These are phyloP conservation scores for Chaenogobius annularis DNA, from an alignment of 2,113 vertebrate genomes.

Conservation along the genomic window DNA sequence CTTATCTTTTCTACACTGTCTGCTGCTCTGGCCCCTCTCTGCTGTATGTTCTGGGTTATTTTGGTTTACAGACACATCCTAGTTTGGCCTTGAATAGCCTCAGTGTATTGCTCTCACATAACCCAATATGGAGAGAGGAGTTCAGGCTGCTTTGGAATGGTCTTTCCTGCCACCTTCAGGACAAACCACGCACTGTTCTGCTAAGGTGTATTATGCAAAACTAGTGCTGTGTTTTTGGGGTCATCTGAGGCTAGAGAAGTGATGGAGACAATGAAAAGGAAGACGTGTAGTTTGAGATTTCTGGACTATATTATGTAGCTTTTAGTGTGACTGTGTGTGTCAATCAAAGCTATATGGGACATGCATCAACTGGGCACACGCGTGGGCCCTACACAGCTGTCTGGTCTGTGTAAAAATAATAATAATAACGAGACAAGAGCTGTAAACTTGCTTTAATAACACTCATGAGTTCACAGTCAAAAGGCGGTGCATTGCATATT, in stretches of 20 bases:
- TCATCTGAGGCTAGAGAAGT: neutral
- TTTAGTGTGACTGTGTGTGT: neutral
- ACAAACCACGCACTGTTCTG: neutral
- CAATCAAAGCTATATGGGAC: constrained; percentile 17
- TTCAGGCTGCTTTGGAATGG: constrained; percentile 14
- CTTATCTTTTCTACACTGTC: constrained; percentile 21
- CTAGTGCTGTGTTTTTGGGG: neutral
- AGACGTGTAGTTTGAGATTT: neutral
- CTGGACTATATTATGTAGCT: neutral
- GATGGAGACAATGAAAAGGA: neutral
- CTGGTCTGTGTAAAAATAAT: constrained; percentile 7
- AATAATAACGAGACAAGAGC: constrained; percentile 52
- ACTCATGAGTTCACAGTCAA: constrained; percentile 62
- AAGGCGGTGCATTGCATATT: constrained; percentile 69
- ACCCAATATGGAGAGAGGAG: constrained; percentile 27
- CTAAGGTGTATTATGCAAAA: neutral
- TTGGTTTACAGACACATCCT: constrained; percentile 50
- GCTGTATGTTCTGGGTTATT: constrained; percentile 45
- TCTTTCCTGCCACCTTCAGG: constrained; percentile 56
- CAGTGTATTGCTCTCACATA: constrained; percentile 49
- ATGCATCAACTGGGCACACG: constrained; percentile 14
- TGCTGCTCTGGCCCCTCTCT: constrained; percentile 3
- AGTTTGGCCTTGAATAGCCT: constrained; percentile 60
- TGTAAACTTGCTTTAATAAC: constrained; percentile 62
- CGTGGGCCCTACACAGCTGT: constrained; percentile 38